Evolutionary conservation across 2,888 invertebrate species (phyloP).

Genomic region (Serripes groenlandicus): DNA sequence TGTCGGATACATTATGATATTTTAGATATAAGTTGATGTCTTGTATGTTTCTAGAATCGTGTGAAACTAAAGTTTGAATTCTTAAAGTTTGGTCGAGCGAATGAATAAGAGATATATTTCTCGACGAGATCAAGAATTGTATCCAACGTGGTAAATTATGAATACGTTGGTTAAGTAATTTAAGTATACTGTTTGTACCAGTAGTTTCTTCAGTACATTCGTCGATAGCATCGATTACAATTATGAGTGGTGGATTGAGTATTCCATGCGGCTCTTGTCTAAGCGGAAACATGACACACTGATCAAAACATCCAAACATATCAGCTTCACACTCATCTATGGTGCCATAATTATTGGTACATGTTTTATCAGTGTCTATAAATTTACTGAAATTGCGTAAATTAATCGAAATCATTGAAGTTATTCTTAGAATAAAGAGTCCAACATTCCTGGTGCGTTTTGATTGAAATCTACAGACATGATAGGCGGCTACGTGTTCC

Average conservation of each 20-base stretch:
- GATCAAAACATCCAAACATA: conserved; percentile 13
- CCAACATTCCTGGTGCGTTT: background rate
- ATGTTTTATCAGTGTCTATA: background rate
- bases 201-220: background rate
- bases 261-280: background rate
- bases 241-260: background rate
- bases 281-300: conserved; percentile 14
- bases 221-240: background rate
- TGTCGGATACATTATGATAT: no score
- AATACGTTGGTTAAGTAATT: background rate
- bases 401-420: background rate
- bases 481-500: conserved; percentile 2
- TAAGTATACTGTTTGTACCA: background rate
- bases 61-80: background rate
- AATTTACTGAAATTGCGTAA: background rate
- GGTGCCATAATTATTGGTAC: background rate
- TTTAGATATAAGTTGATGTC: no score
- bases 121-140: background rate
- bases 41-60: background rate
- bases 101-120: background rate
- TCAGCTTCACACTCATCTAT: background rate
- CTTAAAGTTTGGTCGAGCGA: background rate
- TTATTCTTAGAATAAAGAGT: conserved; percentile 12
- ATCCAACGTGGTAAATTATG: background rate
- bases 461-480: conserved; percentile 14